These are phyloP conservation scores for Emydoidea blandingii DNA, from an alignment of 2,797 vertebrate genomes.

Conservation along the genomic window DNA sequence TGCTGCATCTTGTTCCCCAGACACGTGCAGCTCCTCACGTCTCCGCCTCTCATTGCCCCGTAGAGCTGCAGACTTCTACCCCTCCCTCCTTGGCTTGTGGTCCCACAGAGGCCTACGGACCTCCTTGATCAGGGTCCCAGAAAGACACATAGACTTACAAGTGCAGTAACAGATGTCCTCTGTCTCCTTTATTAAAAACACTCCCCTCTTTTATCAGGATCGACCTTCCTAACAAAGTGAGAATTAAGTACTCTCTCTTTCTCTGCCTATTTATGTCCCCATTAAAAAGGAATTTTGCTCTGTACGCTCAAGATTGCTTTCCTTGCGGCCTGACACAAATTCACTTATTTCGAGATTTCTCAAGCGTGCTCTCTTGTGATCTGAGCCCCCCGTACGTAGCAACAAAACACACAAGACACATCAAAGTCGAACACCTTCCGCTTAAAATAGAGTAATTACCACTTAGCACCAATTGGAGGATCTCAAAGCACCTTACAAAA, in stretches of 20 bases:
- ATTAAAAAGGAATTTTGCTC: background rate
- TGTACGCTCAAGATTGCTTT: background rate
- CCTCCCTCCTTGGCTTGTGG: background rate
- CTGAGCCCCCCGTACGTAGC: background rate
- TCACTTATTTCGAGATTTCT: background rate
- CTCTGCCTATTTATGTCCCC: background rate
- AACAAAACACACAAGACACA: background rate
- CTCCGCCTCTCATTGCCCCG: background rate
- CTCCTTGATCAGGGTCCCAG: too few species aligned
- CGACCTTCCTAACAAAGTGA: background rate
- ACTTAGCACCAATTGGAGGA: background rate
- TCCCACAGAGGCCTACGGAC: too few species aligned
- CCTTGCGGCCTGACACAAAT: background rate
- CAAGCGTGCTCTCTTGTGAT: background rate
- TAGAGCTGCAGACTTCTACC: background rate
- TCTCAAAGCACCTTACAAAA: background rate
- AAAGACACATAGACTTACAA: background rate
- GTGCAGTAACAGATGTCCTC: too few species aligned
- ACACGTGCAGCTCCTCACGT: too few species aligned
- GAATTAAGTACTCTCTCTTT: background rate
- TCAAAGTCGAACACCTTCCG: background rate
- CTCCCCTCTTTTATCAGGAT: background rate
- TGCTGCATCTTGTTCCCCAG: too few species aligned
- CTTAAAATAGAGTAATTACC: background rate
- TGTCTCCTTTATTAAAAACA: too few species aligned